Base-by-base conservation (phyloP, 2,113 vertebrate species). In the Paedocypris sp. region DNA sequence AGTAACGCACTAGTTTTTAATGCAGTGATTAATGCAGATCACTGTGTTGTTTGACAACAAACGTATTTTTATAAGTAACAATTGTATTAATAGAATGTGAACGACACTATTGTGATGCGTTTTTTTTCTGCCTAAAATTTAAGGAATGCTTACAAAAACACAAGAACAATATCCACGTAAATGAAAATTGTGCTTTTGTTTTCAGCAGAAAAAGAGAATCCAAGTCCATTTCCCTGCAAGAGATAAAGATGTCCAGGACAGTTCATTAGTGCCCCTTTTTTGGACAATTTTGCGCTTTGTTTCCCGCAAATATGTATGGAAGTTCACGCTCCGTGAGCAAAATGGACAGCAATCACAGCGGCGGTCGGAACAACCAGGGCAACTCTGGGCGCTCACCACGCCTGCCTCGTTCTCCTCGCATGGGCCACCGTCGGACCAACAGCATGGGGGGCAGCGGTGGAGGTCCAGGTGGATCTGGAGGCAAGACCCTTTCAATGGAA, bases 401-500 rank as follows among this genome's bases (percentile, higher is more conserved):
- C 23, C 88, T 98, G 71, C 95, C 95, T 1, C 90, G 92, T 3
- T 98, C 95, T 4, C 95, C 95, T 1, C 88, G 95, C 15, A 81
- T 97, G 82, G 94, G 95, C 54, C 95, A 98, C 62, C 90, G 94
- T 2, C 88, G 95, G 56, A 98, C 95, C 78, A 98, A 96, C 75
- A 98, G 94, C 72, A 97, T 91, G 0, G 94, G 94, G 5, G 95
- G 95, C 51, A 89, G 89, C 42, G 91, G 91, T 32, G 91, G 90
- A 12, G 81, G 89, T 7, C 83, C 83, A 7, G 80, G 89, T 8
- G 93, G 82, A 32, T 82, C 82, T 1, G 90, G 89, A 43, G 94
- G 94, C 5, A 98, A 98, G 75, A 97, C 94, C 0, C 87, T 98
- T 31, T 98, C 94, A 9, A 98, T 98, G 95, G 95, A 98, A 75